Evolutionary conservation across 2,888 invertebrate genomes (phyloP).

Genomic region (Liodrosophila aerea): DNA sequence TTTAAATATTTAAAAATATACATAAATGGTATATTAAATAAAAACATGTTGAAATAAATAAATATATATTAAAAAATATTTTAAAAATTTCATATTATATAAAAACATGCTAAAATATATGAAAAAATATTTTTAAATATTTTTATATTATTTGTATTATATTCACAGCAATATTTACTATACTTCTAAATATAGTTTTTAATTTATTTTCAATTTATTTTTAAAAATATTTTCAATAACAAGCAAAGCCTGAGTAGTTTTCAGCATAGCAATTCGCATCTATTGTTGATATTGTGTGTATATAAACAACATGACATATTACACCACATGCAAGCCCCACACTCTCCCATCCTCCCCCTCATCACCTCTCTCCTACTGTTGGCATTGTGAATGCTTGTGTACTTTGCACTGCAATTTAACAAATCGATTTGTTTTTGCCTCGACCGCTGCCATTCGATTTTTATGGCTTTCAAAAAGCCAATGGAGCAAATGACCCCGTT

Average conservation of each 20-base stretch:
- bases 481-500: slow-evolving; percentile 66
- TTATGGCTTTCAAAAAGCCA: slow-evolving; percentile 72
- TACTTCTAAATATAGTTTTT: too few species aligned
- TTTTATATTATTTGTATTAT: too few species aligned
- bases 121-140: too few species aligned
- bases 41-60: background rate
- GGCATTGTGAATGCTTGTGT: slow-evolving; percentile 39
- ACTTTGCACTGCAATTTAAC: slow-evolving; percentile 77
- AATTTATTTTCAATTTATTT: too few species aligned
- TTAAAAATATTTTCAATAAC: too few species aligned
- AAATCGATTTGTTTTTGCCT: slow-evolving; percentile 72
- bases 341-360: background rate
- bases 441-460: slow-evolving; percentile 66
- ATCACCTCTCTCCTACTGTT: background rate
- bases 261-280: too few species aligned
- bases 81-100: too few species aligned
- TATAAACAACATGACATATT: slow-evolving; percentile 47
- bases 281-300: background rate
- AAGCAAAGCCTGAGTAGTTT: too few species aligned
- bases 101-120: too few species aligned
- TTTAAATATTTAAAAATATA: background rate
- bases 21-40: background rate
- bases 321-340: slow-evolving; percentile 7
- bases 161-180: too few species aligned
- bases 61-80: background rate